Evolutionary conservation across 2,888 invertebrate species (phyloP).

Genomic region (Mycalesis mineus): DNA sequence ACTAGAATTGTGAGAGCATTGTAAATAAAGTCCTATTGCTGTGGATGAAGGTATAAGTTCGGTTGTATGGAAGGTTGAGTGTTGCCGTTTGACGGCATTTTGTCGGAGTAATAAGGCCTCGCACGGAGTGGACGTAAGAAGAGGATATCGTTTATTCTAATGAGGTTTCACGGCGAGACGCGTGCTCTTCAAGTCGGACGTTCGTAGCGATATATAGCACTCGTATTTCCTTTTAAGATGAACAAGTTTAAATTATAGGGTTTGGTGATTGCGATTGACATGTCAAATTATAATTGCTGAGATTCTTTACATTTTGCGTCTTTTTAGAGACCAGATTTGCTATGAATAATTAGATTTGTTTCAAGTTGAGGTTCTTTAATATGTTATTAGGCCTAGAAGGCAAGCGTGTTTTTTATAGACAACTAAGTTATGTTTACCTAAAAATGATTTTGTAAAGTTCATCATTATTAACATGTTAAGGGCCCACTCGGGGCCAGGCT

Average conservation of each 20-base stretch:
- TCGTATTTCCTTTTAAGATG: slow-evolving; percentile 37
- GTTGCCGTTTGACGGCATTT: slow-evolving; percentile 72
- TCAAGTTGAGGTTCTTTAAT: too few relatives aligned
- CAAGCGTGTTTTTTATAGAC: too few relatives aligned
- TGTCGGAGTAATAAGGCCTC: slow-evolving; percentile 76
- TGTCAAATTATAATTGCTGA: slow-evolving; percentile 1
- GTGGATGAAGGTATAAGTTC: slow-evolving; percentile 34
- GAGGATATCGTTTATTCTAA: slow-evolving; percentile 79
- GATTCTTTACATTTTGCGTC: background rate
- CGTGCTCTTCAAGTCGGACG: slow-evolving; percentile 49
- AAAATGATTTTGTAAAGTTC: too few relatives aligned
- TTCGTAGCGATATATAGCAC: slow-evolving; percentile 33
- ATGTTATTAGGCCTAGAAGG: too few relatives aligned
- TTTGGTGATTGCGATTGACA: slow-evolving; percentile 11
- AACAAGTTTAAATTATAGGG: slow-evolving; percentile 26
- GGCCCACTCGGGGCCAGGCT: too few relatives aligned
- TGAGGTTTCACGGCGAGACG: slow-evolving; percentile 63
- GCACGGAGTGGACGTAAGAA: slow-evolving; percentile 74
- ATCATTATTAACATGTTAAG: too few relatives aligned
- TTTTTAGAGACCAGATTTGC: background rate
- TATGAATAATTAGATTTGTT: too few relatives aligned
- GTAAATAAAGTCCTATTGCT: slow-evolving; percentile 42
- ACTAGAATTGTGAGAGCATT: slow-evolving; percentile 25
- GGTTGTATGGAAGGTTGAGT: slow-evolving; percentile 36
- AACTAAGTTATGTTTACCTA: too few relatives aligned